Conservation (phyloP, 2,797 vertebrate species). For the Staurois parvus region DNA sequence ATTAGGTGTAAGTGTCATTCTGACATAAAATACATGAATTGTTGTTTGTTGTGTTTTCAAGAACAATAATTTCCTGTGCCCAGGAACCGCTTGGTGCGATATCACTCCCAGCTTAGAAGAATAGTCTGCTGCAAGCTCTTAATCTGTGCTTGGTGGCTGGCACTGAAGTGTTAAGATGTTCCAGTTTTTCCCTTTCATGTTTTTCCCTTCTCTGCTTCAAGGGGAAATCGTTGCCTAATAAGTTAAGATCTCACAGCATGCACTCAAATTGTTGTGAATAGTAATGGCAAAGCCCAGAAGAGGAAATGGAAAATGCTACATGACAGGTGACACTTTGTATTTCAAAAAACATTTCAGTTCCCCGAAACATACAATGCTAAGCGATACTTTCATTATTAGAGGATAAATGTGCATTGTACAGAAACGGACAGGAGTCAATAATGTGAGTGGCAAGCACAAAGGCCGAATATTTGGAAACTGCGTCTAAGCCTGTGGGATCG, state of each 20-base stretch:
- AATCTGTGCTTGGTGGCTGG: slow-evolving; percentile 62
- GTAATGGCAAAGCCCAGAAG: slow-evolving; percentile 25
- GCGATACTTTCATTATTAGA: not conserved
- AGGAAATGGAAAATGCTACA: slow-evolving; percentile 25
- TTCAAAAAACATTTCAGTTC: not conserved
- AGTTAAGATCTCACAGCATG: slow-evolving; percentile 58
- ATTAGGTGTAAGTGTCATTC: not conserved
- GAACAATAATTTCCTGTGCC: slow-evolving; percentile 50
- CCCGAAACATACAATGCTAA: not conserved
- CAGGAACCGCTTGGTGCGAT: slow-evolving; percentile 51
- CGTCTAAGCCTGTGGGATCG: not conserved
- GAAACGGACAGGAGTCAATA: no score
- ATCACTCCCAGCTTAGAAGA: slow-evolving; percentile 54
- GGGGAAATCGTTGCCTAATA: slow-evolving; percentile 59
- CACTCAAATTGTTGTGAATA: slow-evolving; percentile 36
- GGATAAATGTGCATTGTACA: not conserved
- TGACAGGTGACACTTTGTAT: slow-evolving; percentile 36
- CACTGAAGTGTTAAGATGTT: slow-evolving; percentile 60
- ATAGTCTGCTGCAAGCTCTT: slow-evolving; percentile 57
- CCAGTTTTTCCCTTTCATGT: slow-evolving; percentile 59
- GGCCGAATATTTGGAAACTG: no score
- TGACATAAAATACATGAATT: slow-evolving; percentile 1
- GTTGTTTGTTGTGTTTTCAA: slow-evolving; percentile 42
- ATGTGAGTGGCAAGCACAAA: no score
- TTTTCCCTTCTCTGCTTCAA: slow-evolving; percentile 50